Evolutionary conservation across 1,140 invertebrate genomes (phyloP).

Genomic region (Trypoxylus dichotomus): DNA sequence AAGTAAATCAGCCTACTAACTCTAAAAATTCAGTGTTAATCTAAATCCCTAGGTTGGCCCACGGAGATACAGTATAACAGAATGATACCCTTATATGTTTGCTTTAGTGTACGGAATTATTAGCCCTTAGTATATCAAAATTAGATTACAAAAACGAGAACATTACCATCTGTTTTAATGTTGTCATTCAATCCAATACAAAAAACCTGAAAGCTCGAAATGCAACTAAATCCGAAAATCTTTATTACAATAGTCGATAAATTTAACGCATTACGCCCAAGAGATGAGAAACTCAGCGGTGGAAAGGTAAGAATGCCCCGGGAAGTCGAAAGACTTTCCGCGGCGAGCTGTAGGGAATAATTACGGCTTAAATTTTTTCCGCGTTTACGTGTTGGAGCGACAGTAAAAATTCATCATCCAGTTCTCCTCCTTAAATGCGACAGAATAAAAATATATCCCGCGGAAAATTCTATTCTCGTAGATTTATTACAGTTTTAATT

Average conservation of each 20-base stretch:
- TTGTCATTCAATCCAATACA: background rate
- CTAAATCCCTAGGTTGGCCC: too few species aligned
- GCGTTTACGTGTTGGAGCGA: background rate
- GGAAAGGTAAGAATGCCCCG: background rate
- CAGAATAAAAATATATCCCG: background rate
- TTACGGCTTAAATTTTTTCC: constrained; percentile 14
- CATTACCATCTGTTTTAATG: background rate
- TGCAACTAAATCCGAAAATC: background rate
- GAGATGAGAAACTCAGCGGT: background rate
- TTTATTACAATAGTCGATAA: background rate
- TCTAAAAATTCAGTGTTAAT: too few species aligned
- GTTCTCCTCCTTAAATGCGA: background rate
- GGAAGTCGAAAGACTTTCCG: background rate
- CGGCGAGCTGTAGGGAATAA: background rate
- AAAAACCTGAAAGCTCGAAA: background rate
- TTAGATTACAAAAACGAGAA: background rate
- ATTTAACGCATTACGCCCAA: background rate
- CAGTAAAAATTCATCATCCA: background rate
- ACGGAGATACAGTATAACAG: too few species aligned
- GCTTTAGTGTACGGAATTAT: too few species aligned
- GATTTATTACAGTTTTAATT: constrained; percentile 16
- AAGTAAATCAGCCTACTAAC: too few species aligned
- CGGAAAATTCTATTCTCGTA: background rate
- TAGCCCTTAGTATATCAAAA: too few species aligned
- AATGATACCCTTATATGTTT: too few species aligned